phyloP scores from a whole-genome alignment of 1,140 invertebrate genomes.

The Pseudomyrmex cubaensis region DNA sequence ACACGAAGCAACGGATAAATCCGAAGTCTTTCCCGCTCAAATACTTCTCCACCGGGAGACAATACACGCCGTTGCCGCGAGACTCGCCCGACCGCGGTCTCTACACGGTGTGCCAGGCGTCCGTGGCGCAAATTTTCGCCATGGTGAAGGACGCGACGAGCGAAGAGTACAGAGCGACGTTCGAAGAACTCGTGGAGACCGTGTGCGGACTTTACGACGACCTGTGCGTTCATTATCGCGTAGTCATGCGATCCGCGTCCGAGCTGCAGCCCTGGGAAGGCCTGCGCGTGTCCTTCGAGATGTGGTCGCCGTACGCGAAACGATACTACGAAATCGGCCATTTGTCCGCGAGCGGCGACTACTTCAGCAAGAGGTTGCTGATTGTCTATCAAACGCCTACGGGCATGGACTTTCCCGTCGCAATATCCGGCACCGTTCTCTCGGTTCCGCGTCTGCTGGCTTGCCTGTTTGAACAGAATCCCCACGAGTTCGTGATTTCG shows the following conservation, averaged over 20 bases:
- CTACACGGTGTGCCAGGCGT: constrained; percentile 88
- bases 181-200: constrained; percentile 83
- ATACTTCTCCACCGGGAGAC: constrained; percentile 87
- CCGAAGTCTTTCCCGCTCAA: constrained; percentile 86
- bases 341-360: constrained; percentile 87
- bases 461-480: constrained; percentile 88
- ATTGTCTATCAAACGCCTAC: constrained; percentile 86
- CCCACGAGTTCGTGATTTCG: constrained; percentile 76
- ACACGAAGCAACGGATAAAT: constrained; percentile 87
- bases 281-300: constrained; percentile 87
- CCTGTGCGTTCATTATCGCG: constrained; percentile 87
- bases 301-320: constrained; percentile 87
- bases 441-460: constrained; percentile 88
- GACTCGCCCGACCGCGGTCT: constrained; percentile 82
- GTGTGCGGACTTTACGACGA: constrained; percentile 86
- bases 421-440: constrained; percentile 88
- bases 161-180: constrained; percentile 81
- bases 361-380: constrained; percentile 89
- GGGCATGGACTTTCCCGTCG: constrained; percentile 85
- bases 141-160: constrained; percentile 80
- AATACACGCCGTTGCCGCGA: constrained; percentile 85
- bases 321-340: constrained; percentile 89
- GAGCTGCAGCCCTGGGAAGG: constrained; percentile 87
- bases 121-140: constrained; percentile 87
- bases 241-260: constrained; percentile 85